Evolutionary conservation across 2,113 vertebrate species (phyloP), one percentile per base, ranked within the genome.

Genomic region (Dryoscopus gambensis): DNA sequence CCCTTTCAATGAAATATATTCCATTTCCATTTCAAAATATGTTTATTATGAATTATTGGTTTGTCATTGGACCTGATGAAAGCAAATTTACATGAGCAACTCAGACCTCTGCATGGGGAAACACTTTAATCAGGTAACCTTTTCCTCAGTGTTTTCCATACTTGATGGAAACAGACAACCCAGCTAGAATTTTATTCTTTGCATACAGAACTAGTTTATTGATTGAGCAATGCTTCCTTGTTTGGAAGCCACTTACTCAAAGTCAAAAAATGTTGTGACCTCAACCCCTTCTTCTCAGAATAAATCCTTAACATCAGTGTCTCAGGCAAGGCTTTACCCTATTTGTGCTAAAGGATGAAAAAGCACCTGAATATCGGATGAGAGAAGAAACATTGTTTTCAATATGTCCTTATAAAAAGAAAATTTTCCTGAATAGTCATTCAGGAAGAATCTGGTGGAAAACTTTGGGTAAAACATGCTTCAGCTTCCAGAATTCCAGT

Each of bases 1-100:
- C 62, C 76, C 86, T 94, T 90, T 80, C 82, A 84, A 84, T 83
- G 90, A 92, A 83, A 94, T 42, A 76, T 77, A 94, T 96, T 95
- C 93, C 79, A 73, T 67, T 95, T 81, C 60, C 57, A 94, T 93
- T 92, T 84, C 89, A 84, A 96, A 97, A 95, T 91, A 93, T 77
- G 83, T 95, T 96, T 95, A 96, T 96, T 96, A 87, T 96, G 94
- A 96, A 96, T 96, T 95, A 97, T 89, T 95, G 76, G 85, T 97
- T 95, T 94, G 90, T 89, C 83, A 80, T 35, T 50, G 53, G 86
- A 87, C 77, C 65, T 87, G 89, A 93, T 93, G 90, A 96, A 93
- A 95, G 83, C 11, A 62, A 93, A 93, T 95, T 86, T 92, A 69
- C 71, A 46, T 27, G 11, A 93, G 81, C 79, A 78, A 28, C 70